These are phyloP conservation scores for Trinorchestia longiramus DNA, from an alignment of 1,140 invertebrate genomes.

Conservation along the genomic window DNA sequence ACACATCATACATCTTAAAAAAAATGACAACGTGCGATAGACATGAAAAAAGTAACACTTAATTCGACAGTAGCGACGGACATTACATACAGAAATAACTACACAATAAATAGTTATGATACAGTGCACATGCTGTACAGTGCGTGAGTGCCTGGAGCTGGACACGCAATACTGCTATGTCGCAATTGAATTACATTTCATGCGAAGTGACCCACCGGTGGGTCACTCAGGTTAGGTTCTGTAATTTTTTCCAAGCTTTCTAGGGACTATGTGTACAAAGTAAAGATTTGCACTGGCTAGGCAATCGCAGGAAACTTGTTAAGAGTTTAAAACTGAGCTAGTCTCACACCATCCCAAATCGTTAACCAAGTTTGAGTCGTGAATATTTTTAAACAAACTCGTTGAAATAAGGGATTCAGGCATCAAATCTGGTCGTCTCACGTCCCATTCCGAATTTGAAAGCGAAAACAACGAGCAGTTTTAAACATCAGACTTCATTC, in stretches of 20 bases:
- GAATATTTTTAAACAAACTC: neutral
- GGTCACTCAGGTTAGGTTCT: too few species aligned
- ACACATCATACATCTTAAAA: neutral
- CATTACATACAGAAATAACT: neutral
- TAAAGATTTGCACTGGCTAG: too few species aligned
- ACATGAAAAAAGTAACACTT: slow-evolving; percentile 7
- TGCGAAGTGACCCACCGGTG: too few species aligned
- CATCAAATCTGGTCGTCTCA: neutral
- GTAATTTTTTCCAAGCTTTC: too few species aligned
- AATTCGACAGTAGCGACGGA: neutral
- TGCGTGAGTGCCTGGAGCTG: neutral
- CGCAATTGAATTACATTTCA: neutral
- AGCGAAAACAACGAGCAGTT: neutral
- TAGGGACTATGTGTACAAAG: too few species aligned
- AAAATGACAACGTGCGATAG: neutral
- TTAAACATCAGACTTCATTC: neutral
- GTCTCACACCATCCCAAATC: neutral
- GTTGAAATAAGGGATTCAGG: neutral
- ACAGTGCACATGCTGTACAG: neutral
- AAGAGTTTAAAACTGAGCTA: neutral
- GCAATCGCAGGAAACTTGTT: too few species aligned
- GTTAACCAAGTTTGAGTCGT: neutral
- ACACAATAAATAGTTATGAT: slow-evolving; percentile 10
- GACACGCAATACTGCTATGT: neutral
- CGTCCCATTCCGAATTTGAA: neutral